These are phyloP conservation scores for Ochropacha duplaris DNA, from an alignment of 2,888 invertebrate genomes.

Conservation along the genomic window DNA sequence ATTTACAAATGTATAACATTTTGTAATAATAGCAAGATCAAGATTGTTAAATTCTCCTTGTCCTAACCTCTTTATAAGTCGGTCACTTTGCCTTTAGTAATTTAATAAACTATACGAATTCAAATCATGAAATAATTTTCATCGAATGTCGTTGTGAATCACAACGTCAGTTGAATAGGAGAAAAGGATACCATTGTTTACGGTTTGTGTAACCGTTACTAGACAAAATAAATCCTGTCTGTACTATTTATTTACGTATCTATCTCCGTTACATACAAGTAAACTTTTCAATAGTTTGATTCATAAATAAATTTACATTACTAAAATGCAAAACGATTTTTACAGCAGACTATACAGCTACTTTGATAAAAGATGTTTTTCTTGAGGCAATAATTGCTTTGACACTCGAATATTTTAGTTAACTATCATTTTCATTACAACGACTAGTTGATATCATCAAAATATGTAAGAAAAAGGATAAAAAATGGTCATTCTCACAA, in stretches of 20 bases:
- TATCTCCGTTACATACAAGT: constrained; percentile 21
- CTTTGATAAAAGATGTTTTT: too few species aligned
- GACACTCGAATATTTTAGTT: too few species aligned
- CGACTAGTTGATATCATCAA: background rate
- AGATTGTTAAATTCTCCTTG: background rate
- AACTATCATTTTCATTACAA: background rate
- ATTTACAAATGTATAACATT: background rate
- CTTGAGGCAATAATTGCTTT: too few species aligned
- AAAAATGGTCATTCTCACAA: background rate
- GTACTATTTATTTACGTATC: constrained; percentile 29
- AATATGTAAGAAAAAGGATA: background rate
- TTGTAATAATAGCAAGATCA: background rate
- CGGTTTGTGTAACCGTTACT: constrained; percentile 45
- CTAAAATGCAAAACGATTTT: too few species aligned
- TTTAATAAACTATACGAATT: background rate
- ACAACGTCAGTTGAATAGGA: constrained; percentile 30
- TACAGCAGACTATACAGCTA: too few species aligned
- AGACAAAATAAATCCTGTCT: constrained; percentile 37
- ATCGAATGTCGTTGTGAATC: constrained; percentile 12
- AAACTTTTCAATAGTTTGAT: constrained; percentile 16
- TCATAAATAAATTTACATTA: too few species aligned
- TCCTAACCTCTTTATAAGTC: background rate
- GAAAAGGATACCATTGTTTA: constrained; percentile 48
- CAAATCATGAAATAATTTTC: background rate
- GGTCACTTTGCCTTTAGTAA: background rate